Evolutionary conservation across 2,888 invertebrate genomes (phyloP).

Genomic region (Salticus scenicus): DNA sequence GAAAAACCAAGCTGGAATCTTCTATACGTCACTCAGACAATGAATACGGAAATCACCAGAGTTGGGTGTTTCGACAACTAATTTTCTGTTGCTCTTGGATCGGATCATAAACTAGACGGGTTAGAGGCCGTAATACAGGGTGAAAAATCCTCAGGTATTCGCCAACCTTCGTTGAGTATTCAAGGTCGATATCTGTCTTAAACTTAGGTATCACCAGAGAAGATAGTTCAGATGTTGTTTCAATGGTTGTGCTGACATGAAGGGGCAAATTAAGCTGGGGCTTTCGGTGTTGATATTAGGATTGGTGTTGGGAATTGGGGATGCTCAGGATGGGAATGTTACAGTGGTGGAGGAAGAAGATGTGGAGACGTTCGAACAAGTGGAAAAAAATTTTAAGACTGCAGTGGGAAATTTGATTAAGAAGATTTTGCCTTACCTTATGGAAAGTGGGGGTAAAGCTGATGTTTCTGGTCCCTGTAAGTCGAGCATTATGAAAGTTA

Average conservation of each 20-base stretch:
- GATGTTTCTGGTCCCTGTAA: constrained; percentile 46
- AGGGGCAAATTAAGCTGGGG: constrained; percentile 14
- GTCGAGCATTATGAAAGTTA: constrained; percentile 50
- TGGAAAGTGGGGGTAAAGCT: constrained; percentile 31
- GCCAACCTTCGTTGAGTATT: background rate
- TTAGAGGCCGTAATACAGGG: background rate
- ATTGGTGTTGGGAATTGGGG: background rate
- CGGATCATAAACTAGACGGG: background rate
- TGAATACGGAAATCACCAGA: no score
- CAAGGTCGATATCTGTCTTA: background rate
- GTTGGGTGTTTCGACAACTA: background rate
- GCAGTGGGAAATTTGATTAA: constrained; percentile 24
- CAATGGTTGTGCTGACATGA: background rate
- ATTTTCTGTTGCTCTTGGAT: background rate
- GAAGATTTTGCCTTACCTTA: constrained; percentile 38
- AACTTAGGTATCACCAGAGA: background rate
- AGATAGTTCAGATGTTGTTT: background rate
- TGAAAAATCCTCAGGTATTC: constrained; percentile 2
- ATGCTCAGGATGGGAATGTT: constrained; percentile 13
- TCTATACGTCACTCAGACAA: no score
- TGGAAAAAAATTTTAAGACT: constrained; percentile 48
- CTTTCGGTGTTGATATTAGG: background rate
- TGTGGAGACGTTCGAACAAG: constrained; percentile 39
- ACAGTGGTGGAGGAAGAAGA: constrained; percentile 2
- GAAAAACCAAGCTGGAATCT: no score